phyloP scores from a whole-genome alignment of 1,140 invertebrate species.

The Pinna nobilis region DNA sequence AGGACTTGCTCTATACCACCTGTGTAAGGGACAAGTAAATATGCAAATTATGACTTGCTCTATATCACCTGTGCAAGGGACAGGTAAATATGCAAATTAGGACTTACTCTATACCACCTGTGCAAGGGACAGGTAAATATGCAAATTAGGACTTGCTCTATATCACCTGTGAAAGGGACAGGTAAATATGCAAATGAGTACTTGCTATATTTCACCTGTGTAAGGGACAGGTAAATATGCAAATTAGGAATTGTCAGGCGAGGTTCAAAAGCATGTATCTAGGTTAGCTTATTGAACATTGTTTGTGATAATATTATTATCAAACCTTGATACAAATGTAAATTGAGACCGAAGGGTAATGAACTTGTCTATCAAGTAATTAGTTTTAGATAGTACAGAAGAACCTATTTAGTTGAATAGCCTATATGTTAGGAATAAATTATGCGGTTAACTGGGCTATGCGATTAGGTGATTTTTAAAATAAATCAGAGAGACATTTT shows the following conservation, averaged over 20 bases:
- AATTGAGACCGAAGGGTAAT: too few relatives aligned
- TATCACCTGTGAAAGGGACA: background rate
- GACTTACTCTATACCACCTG: background rate
- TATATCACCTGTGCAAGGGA: slow-evolving; percentile 62
- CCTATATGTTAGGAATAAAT: background rate
- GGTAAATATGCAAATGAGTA: slow-evolving; percentile 51
- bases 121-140: background rate
- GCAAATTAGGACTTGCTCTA: background rate
- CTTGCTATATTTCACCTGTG: slow-evolving; percentile 53
- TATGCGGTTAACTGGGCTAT: background rate
- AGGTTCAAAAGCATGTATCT: background rate
- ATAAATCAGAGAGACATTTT: background rate
- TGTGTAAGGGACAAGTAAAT: background rate
- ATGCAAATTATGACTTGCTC: background rate
- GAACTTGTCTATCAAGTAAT: too few relatives aligned
- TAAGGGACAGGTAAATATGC: slow-evolving; percentile 65
- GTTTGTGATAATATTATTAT: background rate
- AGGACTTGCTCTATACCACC: background rate
- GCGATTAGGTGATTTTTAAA: background rate
- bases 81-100: slow-evolving; percentile 49
- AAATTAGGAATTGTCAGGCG: background rate
- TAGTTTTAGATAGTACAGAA: too few relatives aligned
- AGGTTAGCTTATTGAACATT: background rate
- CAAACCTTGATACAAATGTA: background rate
- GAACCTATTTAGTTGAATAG: background rate